Conservation (phyloP, 37 sponge, comb jelly and placozoan species). For the Eunapius fragilis region DNA sequence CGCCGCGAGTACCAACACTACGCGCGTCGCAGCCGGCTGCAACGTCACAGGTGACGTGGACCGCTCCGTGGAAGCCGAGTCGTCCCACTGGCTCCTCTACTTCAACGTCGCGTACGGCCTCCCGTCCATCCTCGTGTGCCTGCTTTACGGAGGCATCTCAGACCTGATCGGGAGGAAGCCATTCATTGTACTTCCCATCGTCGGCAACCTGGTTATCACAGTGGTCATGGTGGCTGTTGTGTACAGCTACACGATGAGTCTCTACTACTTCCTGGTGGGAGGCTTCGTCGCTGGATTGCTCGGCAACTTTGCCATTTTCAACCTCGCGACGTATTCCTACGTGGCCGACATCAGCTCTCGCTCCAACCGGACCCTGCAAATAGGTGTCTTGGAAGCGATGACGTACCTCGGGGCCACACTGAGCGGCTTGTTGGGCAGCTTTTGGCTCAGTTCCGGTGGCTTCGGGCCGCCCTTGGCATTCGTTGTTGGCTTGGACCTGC, state of each 20-base stretch:
- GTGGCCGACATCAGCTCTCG: conserved; percentile 56
- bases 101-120: conserved; percentile 58
- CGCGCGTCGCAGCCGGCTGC: neutral
- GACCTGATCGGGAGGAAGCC: conserved; percentile 64
- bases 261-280: conserved; percentile 55
- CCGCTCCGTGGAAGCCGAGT: conserved; percentile 34
- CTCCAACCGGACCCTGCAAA: conserved; percentile 51
- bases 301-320: conserved; percentile 67
- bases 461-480: conserved; percentile 45
- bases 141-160: conserved; percentile 69
- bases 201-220: conserved; percentile 51
- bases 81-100: conserved; percentile 84
- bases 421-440: conserved; percentile 64
- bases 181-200: conserved; percentile 64
- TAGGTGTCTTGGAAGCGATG: conserved; percentile 83
- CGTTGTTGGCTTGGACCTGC: conserved; percentile 33
- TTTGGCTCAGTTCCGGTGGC: conserved; percentile 52
- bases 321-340: conserved; percentile 73
- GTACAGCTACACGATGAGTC: conserved; percentile 1
- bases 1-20: neutral
- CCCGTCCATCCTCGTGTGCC: conserved; percentile 56
- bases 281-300: conserved; percentile 34
- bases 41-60: conserved; percentile 14
- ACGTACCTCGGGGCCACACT: conserved; percentile 74
- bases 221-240: conserved; percentile 42